phyloP scores from a whole-genome alignment of 2,113 vertebrate species.

The Melanocharis versteri region DNA sequence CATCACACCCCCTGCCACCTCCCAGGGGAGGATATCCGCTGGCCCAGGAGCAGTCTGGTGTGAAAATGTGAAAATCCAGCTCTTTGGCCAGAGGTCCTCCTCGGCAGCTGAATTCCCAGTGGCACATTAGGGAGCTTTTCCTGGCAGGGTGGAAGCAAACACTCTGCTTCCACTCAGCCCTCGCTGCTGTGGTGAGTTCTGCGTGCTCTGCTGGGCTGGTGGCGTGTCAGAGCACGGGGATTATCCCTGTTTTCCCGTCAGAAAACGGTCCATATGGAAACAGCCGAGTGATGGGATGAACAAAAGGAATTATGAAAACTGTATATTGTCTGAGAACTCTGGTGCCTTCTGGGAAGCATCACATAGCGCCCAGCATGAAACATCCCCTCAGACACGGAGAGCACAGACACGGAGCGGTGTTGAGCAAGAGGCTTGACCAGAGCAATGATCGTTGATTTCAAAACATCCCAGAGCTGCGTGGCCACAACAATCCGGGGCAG shows the following conservation, averaged over 20 bases:
- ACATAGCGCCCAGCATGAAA: slow-evolving; percentile 6
- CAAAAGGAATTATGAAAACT: slow-evolving; percentile 19
- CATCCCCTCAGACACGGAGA: neutral
- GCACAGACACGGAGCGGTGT: neutral
- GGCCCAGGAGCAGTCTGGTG: neutral
- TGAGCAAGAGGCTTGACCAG: slow-evolving; percentile 57
- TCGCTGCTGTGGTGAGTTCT: neutral
- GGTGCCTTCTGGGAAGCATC: slow-evolving; percentile 39
- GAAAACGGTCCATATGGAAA: neutral
- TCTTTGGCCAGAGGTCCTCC: neutral
- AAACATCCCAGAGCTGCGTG: slow-evolving; percentile 26
- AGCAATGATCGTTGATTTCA: slow-evolving; percentile 32
- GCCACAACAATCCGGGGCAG: slow-evolving; percentile 1
- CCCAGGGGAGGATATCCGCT: accelerated
- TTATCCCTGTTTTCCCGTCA: neutral
- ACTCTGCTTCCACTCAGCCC: neutral
- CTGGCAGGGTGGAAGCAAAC: neutral
- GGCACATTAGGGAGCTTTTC: accelerated
- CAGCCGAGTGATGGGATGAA: neutral
- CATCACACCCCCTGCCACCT: neutral
- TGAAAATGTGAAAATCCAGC: neutral
- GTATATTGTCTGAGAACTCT: neutral
- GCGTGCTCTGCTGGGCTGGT: neutral
- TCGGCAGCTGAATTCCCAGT: accelerated
- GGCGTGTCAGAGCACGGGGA: neutral